Percentiles rank a stretch among this genome's conserved stretches.
Evolutionary conservation across 2,888 invertebrate genomes (phyloP).

Genomic region (Cactoblastis cactorum): DNA sequence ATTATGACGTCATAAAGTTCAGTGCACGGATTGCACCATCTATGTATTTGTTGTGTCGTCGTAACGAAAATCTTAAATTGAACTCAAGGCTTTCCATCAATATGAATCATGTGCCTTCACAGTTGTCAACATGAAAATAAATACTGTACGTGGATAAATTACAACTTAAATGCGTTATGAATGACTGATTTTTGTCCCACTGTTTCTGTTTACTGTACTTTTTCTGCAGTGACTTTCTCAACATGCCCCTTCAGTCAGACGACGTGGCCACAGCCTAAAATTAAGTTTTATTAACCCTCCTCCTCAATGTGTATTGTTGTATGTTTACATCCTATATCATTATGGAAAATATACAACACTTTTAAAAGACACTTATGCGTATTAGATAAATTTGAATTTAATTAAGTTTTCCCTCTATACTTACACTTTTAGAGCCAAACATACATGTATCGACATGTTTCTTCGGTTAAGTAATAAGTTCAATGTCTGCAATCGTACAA

Average conservation of each 20-base stretch:
- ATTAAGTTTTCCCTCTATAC: neutral
- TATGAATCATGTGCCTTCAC: neutral
- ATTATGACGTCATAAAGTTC: neutral
- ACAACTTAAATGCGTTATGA: neutral
- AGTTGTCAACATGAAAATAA: neutral
- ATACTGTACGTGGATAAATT: neutral
- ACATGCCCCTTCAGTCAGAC: too few relatives aligned
- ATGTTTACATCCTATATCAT: too few relatives aligned
- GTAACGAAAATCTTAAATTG: neutral
- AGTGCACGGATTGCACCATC: neutral
- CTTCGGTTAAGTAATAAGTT: too few relatives aligned
- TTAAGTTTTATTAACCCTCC: too few relatives aligned
- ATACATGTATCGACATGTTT: slow-evolving; percentile 2
- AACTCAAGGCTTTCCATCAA: neutral
- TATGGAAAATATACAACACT: too few relatives aligned
- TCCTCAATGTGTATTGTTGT: too few relatives aligned
- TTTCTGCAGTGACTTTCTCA: too few relatives aligned
- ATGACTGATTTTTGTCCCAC: neutral
- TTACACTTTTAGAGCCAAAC: neutral
- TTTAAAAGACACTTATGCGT: neutral
- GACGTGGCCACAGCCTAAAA: too few relatives aligned
- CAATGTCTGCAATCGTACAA: neutral
- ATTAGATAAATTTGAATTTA: neutral
- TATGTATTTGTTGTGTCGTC: neutral
- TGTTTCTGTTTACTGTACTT: too few relatives aligned